Percentiles rank a stretch among this genome's conserved stretches.
phyloP scores from a whole-genome alignment of 2,888 invertebrate species.

The Drosophila peninsularis region DNA sequence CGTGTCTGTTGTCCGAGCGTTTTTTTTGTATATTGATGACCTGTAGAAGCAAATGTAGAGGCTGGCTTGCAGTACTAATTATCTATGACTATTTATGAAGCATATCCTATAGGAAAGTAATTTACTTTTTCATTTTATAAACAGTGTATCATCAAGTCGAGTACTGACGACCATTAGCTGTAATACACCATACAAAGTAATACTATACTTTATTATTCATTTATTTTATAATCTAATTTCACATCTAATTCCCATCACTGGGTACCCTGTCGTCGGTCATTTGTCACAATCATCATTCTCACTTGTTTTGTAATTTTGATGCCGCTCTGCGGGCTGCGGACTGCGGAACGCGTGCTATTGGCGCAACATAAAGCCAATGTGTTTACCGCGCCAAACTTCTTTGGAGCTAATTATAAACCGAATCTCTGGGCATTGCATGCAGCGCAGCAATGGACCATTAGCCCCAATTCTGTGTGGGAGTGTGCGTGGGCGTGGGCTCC shows the following conservation, averaged over 20 bases:
- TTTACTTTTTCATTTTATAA: neutral
- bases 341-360: slow-evolving; percentile 40
- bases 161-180: neutral
- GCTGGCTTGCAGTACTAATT: neutral
- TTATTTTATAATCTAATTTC: too few relatives aligned
- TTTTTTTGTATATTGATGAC: slow-evolving; percentile 17
- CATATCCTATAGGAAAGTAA: neutral
- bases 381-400: slow-evolving; percentile 72
- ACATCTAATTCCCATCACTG: neutral
- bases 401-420: slow-evolving; percentile 71
- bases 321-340: slow-evolving; percentile 26
- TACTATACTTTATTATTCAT: too few relatives aligned
- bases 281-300: neutral
- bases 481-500: slow-evolving; percentile 32
- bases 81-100: neutral
- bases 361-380: slow-evolving; percentile 63
- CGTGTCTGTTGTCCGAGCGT: slow-evolving; percentile 26
- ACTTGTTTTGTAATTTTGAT: slow-evolving; percentile 42
- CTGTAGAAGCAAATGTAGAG: neutral
- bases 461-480: slow-evolving; percentile 57
- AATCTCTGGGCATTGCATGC: slow-evolving; percentile 46
- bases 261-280: slow-evolving; percentile 11
- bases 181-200: too few relatives aligned
- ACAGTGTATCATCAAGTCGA: neutral
- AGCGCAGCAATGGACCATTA: slow-evolving; percentile 71